phyloP scores from a whole-genome alignment of 2,888 invertebrate genomes.

The Agrochola lota region DNA sequence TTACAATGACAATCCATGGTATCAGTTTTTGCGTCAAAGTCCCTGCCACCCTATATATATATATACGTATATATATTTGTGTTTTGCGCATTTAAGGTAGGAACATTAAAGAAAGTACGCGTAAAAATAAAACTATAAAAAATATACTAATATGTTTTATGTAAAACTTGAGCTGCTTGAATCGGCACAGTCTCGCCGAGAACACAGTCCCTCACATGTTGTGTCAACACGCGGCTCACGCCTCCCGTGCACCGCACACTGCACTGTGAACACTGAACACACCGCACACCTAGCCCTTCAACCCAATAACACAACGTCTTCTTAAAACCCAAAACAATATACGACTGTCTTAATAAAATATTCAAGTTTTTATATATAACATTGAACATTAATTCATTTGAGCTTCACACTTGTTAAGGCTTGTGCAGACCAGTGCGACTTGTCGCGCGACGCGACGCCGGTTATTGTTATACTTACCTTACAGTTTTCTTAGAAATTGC shows the following conservation, averaged over 20 bases:
- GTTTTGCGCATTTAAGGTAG: neutral
- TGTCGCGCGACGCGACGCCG: too few relatives aligned
- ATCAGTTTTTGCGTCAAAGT: too few relatives aligned
- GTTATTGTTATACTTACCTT: too few relatives aligned
- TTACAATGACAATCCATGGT: too few relatives aligned
- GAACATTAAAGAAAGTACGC: neutral
- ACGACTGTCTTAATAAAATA: neutral
- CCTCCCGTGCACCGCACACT: neutral
- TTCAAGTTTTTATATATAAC: neutral
- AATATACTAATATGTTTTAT: too few relatives aligned
- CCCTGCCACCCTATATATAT: neutral
- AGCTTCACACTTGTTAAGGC: neutral
- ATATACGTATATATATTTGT: neutral
- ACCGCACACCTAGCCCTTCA: neutral
- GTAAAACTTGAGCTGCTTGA: neutral
- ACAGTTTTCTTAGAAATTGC: too few relatives aligned
- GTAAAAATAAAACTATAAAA: too few relatives aligned
- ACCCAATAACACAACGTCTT: neutral
- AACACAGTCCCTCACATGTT: neutral
- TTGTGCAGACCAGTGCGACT: too few relatives aligned
- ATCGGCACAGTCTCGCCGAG: neutral
- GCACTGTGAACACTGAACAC: neutral
- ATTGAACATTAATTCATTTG: neutral
- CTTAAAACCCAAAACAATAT: neutral
- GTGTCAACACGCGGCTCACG: neutral